phyloP scores from a whole-genome alignment of 2,113 vertebrate species.

The Saguinus midas region DNA sequence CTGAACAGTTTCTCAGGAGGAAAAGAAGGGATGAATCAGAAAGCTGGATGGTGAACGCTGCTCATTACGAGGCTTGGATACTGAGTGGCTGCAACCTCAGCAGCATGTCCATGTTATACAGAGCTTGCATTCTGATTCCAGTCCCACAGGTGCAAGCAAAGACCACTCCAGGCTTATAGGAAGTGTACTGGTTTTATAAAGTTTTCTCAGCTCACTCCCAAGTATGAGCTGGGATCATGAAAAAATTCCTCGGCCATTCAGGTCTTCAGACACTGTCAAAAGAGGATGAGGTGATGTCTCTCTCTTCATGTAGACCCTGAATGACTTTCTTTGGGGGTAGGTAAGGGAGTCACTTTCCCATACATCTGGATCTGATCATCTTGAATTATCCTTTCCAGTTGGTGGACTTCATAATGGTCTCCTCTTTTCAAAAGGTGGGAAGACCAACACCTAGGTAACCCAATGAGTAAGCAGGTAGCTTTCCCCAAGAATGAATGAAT shows the following conservation, averaged over 20 bases:
- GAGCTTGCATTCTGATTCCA: not conserved
- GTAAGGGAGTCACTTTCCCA: not conserved
- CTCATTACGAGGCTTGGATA: not conserved
- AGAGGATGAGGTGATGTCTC: not conserved
- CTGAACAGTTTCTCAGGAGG: conserved; percentile 11
- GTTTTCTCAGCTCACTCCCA: not conserved
- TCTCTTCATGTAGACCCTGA: not conserved
- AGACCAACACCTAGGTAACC: not conserved
- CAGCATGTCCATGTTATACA: accelerated
- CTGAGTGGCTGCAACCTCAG: not conserved
- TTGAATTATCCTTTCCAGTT: not conserved
- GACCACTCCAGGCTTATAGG: not conserved
- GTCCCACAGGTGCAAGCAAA: not conserved
- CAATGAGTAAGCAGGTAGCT: not conserved
- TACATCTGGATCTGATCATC: not conserved
- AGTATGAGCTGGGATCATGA: not conserved
- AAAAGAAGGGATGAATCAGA: not conserved
- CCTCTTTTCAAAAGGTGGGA: not conserved
- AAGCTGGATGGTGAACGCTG: not conserved
- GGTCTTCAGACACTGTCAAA: not conserved
- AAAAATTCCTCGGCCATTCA: not conserved
- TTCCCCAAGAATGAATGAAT: not conserved
- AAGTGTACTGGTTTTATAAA: accelerated
- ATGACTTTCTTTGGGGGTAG: not conserved
- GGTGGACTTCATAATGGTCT: not conserved